phyloP scores from a whole-genome alignment of 2,888 invertebrate species.

The Peribatodes rhomboidaria region DNA sequence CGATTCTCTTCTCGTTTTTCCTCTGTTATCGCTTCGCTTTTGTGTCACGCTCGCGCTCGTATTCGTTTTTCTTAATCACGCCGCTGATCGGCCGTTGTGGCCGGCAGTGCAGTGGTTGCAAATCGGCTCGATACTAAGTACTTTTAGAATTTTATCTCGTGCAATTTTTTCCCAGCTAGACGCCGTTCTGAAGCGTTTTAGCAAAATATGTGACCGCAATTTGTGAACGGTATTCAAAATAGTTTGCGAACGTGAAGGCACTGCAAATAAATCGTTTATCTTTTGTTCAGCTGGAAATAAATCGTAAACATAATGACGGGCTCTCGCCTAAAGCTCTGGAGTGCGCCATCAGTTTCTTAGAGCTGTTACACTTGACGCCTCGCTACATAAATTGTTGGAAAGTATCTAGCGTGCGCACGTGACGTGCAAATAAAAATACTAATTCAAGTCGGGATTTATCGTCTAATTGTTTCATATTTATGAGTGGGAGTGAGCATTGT shows the following conservation, averaged over 20 bases:
- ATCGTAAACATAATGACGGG: conserved; percentile 74
- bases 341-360: conserved; percentile 74
- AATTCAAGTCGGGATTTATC: conserved; percentile 78
- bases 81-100: conserved; percentile 69
- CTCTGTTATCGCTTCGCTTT: conserved; percentile 80
- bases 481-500: conserved; percentile 72
- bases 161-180: conserved; percentile 35
- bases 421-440: conserved; percentile 81
- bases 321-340: conserved; percentile 69
- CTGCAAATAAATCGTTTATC: conserved; percentile 59
- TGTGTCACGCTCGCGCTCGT: conserved; percentile 82
- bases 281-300: conserved; percentile 65
- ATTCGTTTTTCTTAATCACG: conserved; percentile 80
- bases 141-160: conserved; percentile 42
- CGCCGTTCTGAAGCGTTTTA: conserved; percentile 29
- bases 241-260: conserved; percentile 42
- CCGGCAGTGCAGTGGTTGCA: conserved; percentile 65
- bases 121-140: conserved; percentile 57
- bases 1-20: conserved; percentile 81
- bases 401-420: conserved; percentile 72
- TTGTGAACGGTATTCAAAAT: conserved; percentile 32
- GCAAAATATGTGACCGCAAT: conserved; percentile 35
- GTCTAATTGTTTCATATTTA: conserved; percentile 81
- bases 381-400: conserved; percentile 73
- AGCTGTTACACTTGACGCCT: conserved; percentile 79